phyloP scores from a whole-genome alignment of 2,888 invertebrate genomes.

The Ormyrus nitidulus region DNA sequence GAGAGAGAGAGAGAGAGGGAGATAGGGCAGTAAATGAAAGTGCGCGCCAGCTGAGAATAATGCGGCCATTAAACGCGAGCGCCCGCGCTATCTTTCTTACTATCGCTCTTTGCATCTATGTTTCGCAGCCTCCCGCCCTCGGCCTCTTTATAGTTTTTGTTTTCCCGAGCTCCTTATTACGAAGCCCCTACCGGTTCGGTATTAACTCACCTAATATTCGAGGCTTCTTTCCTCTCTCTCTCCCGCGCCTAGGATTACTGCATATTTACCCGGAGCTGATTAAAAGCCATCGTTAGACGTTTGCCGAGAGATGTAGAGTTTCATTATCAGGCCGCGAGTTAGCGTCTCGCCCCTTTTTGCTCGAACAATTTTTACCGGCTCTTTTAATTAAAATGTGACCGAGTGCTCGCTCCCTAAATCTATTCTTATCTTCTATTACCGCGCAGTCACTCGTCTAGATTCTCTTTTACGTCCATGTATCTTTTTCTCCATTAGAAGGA shows the following conservation, averaged over 20 bases:
- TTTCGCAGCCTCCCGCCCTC: constrained; percentile 1
- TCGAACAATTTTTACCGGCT: too few relatives aligned
- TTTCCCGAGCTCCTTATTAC: constrained; percentile 20
- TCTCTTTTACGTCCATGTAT: not conserved
- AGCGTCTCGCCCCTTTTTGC: too few relatives aligned
- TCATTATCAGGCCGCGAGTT: too few relatives aligned
- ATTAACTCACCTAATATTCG: constrained; percentile 35
- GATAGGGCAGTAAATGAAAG: constrained; percentile 56
- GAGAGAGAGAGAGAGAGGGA: constrained; percentile 12
- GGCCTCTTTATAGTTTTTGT: constrained; percentile 28
- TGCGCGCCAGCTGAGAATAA: constrained; percentile 61
- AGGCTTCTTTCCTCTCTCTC: not conserved
- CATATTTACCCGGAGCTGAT: constrained; percentile 23
- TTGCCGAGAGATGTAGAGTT: too few relatives aligned
- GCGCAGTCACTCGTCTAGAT: not conserved
- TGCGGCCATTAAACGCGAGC: constrained; percentile 57
- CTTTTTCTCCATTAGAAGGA: constrained; percentile 9
- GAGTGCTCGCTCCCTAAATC: too few relatives aligned
- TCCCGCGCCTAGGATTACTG: constrained; percentile 6
- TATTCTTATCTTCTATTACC: too few relatives aligned
- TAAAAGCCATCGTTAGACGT: constrained; percentile 9
- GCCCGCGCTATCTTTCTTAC: constrained; percentile 34
- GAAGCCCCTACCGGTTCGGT: constrained; percentile 10
- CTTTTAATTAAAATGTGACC: too few relatives aligned
- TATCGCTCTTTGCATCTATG: constrained; percentile 42